phyloP scores from a whole-genome alignment of 2,113 vertebrate genomes.

The Tamias sibiricus region DNA sequence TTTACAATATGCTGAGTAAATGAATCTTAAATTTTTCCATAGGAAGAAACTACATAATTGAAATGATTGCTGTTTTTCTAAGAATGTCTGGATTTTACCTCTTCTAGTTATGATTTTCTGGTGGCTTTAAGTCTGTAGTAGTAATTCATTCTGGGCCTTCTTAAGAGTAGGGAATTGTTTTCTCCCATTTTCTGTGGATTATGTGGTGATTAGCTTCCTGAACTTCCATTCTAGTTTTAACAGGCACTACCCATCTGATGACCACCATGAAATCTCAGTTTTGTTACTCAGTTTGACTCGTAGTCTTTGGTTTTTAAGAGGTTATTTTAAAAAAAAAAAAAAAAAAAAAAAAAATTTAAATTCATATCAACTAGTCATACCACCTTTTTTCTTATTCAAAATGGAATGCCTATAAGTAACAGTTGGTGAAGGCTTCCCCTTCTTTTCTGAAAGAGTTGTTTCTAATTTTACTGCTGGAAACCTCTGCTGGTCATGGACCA shows the following conservation, averaged over 20 bases:
- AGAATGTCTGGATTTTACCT: slow-evolving; percentile 46
- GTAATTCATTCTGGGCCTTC: background rate
- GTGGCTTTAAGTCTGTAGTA: background rate
- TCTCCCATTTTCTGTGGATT: background rate
- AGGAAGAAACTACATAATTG: slow-evolving; percentile 14
- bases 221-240: background rate
- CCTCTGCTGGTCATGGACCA: rapidly evolving
- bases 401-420: background rate
- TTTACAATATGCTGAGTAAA: background rate
- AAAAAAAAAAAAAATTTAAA: background rate
- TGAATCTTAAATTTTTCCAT: slow-evolving; percentile 15
- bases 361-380: background rate
- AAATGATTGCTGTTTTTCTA: slow-evolving; percentile 10
- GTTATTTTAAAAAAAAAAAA: background rate
- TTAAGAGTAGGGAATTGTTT: background rate
- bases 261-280: background rate
- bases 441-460: background rate
- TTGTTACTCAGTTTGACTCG: background rate
- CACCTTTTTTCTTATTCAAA: background rate
- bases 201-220: background rate
- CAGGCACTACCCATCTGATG: background rate
- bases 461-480: background rate
- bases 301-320: background rate
- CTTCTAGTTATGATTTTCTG: background rate
- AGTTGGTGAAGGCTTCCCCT: background rate